Conservation (phyloP, 1,140 invertebrate genomes). For the Lucilia sericata region DNA sequence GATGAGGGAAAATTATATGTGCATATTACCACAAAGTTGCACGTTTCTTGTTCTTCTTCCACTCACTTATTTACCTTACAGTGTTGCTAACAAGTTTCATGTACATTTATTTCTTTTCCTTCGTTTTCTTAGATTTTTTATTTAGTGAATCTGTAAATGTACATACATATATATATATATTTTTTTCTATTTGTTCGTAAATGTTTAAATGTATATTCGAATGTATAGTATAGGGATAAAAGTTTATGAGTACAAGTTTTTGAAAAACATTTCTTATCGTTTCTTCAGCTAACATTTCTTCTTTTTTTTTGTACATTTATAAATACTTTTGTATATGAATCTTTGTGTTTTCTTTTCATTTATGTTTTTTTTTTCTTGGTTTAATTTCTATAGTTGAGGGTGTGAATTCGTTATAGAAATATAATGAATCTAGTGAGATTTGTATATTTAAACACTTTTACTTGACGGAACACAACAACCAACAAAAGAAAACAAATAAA, state of each 20-base stretch:
- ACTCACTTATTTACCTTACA: conserved; percentile 8
- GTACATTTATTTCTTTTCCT: neutral
- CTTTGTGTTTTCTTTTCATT: neutral
- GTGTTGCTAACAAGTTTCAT: conserved; percentile 9
- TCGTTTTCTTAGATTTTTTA: neutral
- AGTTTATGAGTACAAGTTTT: neutral
- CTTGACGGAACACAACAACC: neutral
- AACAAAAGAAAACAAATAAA: neutral
- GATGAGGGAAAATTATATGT: conserved; percentile 2
- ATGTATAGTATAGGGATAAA: neutral
- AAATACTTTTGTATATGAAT: neutral
- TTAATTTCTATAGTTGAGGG: neutral
- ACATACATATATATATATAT: too few relatives aligned
- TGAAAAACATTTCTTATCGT: conserved; percentile 20
- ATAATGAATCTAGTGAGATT: conserved; percentile 25
- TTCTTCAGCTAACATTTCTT: neutral
- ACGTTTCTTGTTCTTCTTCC: conserved; percentile 6
- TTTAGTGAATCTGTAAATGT: neutral
- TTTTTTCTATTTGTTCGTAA: neutral
- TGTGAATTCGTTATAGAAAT: neutral
- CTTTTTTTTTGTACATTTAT: neutral
- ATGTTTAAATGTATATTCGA: neutral
- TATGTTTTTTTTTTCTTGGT: neutral
- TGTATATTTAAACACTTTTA: conserved; percentile 30
- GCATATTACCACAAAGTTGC: conserved; percentile 26